Base-by-base conservation (phyloP, 2,888 invertebrate genomes). In the Diarsia rubi region DNA sequence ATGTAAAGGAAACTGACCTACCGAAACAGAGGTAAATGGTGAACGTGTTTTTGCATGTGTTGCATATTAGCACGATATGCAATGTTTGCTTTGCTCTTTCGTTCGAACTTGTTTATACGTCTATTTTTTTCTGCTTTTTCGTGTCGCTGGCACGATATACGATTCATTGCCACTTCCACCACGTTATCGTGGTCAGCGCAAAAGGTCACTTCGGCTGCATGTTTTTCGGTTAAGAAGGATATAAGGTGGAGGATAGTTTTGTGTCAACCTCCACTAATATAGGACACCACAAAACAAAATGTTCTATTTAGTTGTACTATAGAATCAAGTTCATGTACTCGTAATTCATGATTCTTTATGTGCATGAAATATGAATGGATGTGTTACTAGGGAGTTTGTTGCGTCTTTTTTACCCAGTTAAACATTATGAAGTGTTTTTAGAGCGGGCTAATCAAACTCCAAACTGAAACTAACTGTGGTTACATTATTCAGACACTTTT, bases 1-100 rank as follows among this genome's bases (percentile, higher is more conserved):
- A 31, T 60, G 42, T 21, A 19, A 11, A 24, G 54, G 52, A n/a
- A 31, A 76, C 83, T 80, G 80, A 82, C 79, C 72, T 73, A 71
- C 62, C 19, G 16, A 37, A 79, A 75, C 27, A 14, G 14, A 71
- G 31, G 47, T 57, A 16, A 62, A 52, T 21, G 42, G n/a, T 31
- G 5, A n/a, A 27, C 42, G 31, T 44, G 21, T 24, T 8, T 6
- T 14, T 64, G 45, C 64, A 54, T 47, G 24, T 37, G 21, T 21
- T 60, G 16, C 3, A 12, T 66, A 49, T 44, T 44, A 31, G 21
- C 24, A n/a, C 3, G 0, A 2, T 2, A 0, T 21, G 57, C 57
- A 68, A 44, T 4, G 21, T 21, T 65, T 12, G 16, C 44, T 19
- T 65, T 12, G 16, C 44, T 2, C 0, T 9, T 21, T 49, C 16